Conservation (phyloP, 1,140 invertebrate species). For the Drosophila prosaltans region DNA sequence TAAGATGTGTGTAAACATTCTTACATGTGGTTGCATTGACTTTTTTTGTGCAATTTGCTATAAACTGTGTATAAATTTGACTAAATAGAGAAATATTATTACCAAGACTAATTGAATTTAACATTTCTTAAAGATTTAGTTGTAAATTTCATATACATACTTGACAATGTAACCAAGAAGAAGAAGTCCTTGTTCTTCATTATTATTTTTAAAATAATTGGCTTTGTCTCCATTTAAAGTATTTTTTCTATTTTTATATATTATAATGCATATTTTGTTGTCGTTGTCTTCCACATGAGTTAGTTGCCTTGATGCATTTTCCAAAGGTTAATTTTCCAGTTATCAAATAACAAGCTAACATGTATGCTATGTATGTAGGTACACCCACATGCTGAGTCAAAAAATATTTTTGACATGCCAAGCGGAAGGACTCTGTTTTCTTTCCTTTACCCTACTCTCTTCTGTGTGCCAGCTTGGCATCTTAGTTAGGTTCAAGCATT, state of each 20-base stretch:
- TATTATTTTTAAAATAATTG: background rate
- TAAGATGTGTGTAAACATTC: no score
- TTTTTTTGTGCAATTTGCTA: no score
- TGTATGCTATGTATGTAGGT: slow-evolving; percentile 2
- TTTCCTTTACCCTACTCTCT: background rate
- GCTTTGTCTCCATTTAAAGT: no score
- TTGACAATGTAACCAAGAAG: no score
- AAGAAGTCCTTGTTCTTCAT: no score
- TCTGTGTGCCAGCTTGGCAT: slow-evolving; percentile 22
- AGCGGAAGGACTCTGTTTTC: slow-evolving; percentile 3
- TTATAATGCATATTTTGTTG: slow-evolving; percentile 12
- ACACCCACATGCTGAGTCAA: slow-evolving; percentile 40
- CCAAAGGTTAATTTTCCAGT: slow-evolving; percentile 74
- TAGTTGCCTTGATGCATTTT: slow-evolving; percentile 47
- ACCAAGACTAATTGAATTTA: no score
- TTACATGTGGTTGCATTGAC: no score
- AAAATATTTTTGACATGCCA: slow-evolving; percentile 49
- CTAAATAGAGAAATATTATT: no score
- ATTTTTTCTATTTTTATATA: slow-evolving; percentile 8
- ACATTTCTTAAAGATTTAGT: no score
- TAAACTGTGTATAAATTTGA: no score
- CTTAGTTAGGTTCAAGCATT: slow-evolving; percentile 35
- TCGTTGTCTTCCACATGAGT: slow-evolving; percentile 52
- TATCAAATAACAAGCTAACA: slow-evolving; percentile 62
- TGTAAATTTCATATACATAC: no score